Base-by-base conservation (phyloP, 2,797 vertebrate species). In the Pelobates cultripes region DNA sequence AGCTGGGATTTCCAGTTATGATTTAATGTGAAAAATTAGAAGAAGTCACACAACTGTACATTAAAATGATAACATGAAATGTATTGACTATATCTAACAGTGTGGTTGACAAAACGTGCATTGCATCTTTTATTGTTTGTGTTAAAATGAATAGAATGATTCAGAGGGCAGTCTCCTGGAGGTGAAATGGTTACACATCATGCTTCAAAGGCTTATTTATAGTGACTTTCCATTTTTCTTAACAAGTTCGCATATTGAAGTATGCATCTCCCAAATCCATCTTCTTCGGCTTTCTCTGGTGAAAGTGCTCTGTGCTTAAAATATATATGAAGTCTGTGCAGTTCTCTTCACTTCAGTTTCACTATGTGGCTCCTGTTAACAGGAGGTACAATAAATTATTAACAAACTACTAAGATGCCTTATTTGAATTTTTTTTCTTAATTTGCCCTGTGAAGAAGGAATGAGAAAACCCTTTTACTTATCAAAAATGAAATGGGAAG, bases 341-440 rank as follows among this genome's bases (percentile, higher is more conserved):
- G 82, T 80, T 76, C 82, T 80, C 77, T 60, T 66, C 82, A 79
- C 82, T 80, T 84, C 77, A 84, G 67, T 80, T 84, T 80, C 77
- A 79, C 82, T 84, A 75, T 80, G 77, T 80, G 75, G 82, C 72
- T 79, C 82, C 77, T 84, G 77, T 80, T 84, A 84, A 84, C 82
- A 84, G 82, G 77, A 84, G 77, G 82, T 44, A 43, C 77, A 63
- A 76, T 84, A 75, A 84, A 84, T 84, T 72, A 84, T 84, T 84
- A 76, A 84, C 40, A 41, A n/a, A 60, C 68, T 70, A 76, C 82
- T 79, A 67, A 63, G 77, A 84, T 79, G 77, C 67, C 79, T 79
- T 79, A 79, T 79, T 79, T 84, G 44, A 83, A 51, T 74, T 83
- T 79, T 70, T 79, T 68, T 76, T 68, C 47, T 64, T 84, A 80